These are phyloP conservation scores for Notothenia coriiceps DNA, from an alignment of 2,113 vertebrate genomes.

Conservation along the genomic window DNA sequence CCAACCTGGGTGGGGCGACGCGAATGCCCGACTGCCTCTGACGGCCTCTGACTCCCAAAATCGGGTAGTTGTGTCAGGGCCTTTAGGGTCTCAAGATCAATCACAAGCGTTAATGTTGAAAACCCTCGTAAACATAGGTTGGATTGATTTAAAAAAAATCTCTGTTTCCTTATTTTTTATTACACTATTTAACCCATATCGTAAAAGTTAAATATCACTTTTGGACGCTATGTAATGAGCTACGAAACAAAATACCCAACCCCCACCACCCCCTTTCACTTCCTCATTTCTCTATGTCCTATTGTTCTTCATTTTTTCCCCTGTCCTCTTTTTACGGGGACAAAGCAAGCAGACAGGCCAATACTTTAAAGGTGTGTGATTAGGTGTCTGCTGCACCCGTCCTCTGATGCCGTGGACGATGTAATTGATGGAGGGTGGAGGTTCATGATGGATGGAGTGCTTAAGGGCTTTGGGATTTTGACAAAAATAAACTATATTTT, in stretches of 20 bases:
- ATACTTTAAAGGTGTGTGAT: constrained; percentile 38
- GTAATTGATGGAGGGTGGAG: constrained; percentile 54
- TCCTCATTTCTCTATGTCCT: constrained; percentile 64
- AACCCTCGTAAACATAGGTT: background rate
- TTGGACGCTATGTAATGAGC: background rate
- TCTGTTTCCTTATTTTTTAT: background rate
- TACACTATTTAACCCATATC: too few species aligned
- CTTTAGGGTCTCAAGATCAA: too few species aligned
- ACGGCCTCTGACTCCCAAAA: too few species aligned
- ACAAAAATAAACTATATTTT: constrained; percentile 59
- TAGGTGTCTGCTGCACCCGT: constrained; percentile 35
- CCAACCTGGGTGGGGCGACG: too few species aligned
- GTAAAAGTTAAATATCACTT: constrained; percentile 1
- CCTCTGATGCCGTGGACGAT: constrained; percentile 42
- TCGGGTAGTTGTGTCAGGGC: too few species aligned
- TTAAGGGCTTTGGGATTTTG: constrained; percentile 56
- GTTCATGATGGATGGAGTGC: constrained; percentile 44
- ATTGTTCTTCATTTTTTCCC: constrained; percentile 26
- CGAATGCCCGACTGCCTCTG: too few species aligned
- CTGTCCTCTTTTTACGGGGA: constrained; percentile 57
- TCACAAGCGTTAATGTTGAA: too few species aligned
- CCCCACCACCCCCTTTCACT: constrained; percentile 3
- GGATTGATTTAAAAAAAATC: background rate
- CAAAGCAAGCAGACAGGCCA: constrained; percentile 57
- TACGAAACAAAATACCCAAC: background rate